These are phyloP conservation scores for Nesidiocoris tenuis DNA, from an alignment of 2,888 invertebrate genomes.

Conservation along the genomic window DNA sequence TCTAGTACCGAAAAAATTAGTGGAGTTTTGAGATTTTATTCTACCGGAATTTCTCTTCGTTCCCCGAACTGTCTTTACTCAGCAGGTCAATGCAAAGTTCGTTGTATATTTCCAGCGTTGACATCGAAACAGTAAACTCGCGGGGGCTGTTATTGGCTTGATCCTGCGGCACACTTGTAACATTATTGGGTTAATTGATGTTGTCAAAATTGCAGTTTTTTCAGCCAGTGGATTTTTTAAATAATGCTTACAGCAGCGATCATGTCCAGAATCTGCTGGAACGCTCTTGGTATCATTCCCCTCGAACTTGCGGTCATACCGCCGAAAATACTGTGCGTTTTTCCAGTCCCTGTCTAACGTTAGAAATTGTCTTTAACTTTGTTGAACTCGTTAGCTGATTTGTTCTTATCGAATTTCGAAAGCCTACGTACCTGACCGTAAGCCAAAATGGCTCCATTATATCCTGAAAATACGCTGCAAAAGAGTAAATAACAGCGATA, in stretches of 20 bases:
- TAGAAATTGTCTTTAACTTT: not conserved
- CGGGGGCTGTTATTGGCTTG: conserved; percentile 21
- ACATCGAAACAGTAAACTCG: conserved; percentile 53
- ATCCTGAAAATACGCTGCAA: conserved; percentile 59
- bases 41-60: conserved; percentile 30
- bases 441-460: conserved; percentile 61
- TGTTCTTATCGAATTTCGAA: too few species aligned
- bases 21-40: not conserved
- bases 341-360: conserved; percentile 61
- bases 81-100: conserved; percentile 60
- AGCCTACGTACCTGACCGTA: conserved; percentile 63
- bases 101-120: conserved; percentile 62
- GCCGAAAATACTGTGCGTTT: conserved; percentile 60
- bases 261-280: conserved; percentile 57
- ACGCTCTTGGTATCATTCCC: conserved; percentile 59
- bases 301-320: conserved; percentile 55
- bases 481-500: conserved; percentile 38
- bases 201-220: too few species aligned
- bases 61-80: conserved; percentile 52
- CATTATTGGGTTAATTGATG: too few species aligned
- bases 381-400: too few species aligned
- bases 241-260: conserved; percentile 53
- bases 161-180: too few species aligned
- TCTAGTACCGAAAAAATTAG: not conserved
- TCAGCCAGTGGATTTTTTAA: not conserved